Evolutionary conservation across 2,113 vertebrate species (phyloP), one percentile per base, ranked within the genome.

Genomic region (Odontesthes bonariensis): DNA sequence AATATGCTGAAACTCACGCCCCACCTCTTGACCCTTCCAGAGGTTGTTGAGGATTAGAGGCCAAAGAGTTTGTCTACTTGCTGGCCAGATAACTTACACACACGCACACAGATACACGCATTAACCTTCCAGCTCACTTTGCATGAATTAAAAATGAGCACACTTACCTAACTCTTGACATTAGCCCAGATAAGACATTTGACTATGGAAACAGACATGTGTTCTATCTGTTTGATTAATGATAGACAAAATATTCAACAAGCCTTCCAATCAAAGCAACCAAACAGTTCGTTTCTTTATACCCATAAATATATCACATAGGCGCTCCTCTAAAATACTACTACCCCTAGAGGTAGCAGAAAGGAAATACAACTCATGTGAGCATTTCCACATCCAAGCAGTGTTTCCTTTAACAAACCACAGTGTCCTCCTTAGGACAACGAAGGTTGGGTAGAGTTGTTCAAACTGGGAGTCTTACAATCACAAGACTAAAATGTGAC

Each of bases 1-100:
- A 51, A 75, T 75, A 70, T 62, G 53, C 52, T 61, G 42, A 22
- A 1, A 54, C 51, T 57, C 14, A 33, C 2, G 40, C 47, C 17
- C 54, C 49, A 67, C 63, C 81, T 68, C 44, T 54, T 81, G 68
- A 84, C 82, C 80, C 76, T 55, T 55, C 16, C 33, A 81, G 53
- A 81, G 73, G 69, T 83, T 46, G 3, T 31, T 62, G 56, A 46
- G 61, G 73, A 77, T 77, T 72, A 69, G 31, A 55, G 42, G 52
- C 75, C 54, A 46, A 33, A 54, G 32, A 35, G n/a, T 54, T 69
- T 38, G 42, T 64, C 47, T 57, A 6, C 66, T 67, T 44, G 16
- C 72, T 27, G 32, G 14, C 42, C 35, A 42, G 71, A 69, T 65
- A 56, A 33, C 33, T 31, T 16, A 33, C 58, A 44, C 5, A 60